These are phyloP conservation scores for Pao palembangensis DNA, from an alignment of 2,113 vertebrate genomes.

Conservation along the genomic window DNA sequence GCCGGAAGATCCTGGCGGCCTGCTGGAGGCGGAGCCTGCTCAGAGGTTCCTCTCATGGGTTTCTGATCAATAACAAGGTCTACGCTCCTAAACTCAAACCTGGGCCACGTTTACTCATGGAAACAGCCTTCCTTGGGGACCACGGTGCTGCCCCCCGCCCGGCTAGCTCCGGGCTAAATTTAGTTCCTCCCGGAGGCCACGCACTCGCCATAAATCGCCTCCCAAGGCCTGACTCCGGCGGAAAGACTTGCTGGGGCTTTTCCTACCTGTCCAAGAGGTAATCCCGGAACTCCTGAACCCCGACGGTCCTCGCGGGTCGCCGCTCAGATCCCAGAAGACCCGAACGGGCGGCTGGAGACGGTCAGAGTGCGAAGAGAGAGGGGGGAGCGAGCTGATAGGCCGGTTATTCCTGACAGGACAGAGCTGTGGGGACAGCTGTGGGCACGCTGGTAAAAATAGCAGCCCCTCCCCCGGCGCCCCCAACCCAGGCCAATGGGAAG, in stretches of 20 bases:
- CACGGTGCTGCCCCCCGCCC: background rate
- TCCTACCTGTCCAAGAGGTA: conserved; percentile 54
- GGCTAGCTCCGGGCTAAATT: conserved; percentile 55
- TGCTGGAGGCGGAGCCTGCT: too few species aligned
- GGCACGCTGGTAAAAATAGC: conserved; percentile 79
- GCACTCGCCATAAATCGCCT: conserved; percentile 11
- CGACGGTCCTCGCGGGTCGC: background rate
- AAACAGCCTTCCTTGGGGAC: too few species aligned
- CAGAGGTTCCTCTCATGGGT: too few species aligned
- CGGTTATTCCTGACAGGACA: conserved; percentile 68
- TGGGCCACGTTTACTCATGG: too few species aligned
- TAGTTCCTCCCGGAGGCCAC: conserved; percentile 43
- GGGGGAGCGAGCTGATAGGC: conserved; percentile 47
- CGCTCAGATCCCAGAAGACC: background rate
- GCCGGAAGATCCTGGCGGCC: too few species aligned
- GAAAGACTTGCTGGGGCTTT: background rate
- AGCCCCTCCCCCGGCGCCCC: conserved; percentile 26
- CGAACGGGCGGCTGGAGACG: conserved; percentile 15
- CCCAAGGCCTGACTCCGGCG: background rate
- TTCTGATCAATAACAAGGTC: too few species aligned
- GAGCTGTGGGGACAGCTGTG: conserved; percentile 81
- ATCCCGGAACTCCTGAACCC: conserved; percentile 24
- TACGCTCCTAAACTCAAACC: too few species aligned
- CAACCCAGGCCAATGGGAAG: conserved; percentile 36
- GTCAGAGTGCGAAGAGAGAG: conserved; percentile 15